Evolutionary conservation across 2,888 invertebrate genomes (phyloP).

Genomic region (Eledone cirrhosa): DNA sequence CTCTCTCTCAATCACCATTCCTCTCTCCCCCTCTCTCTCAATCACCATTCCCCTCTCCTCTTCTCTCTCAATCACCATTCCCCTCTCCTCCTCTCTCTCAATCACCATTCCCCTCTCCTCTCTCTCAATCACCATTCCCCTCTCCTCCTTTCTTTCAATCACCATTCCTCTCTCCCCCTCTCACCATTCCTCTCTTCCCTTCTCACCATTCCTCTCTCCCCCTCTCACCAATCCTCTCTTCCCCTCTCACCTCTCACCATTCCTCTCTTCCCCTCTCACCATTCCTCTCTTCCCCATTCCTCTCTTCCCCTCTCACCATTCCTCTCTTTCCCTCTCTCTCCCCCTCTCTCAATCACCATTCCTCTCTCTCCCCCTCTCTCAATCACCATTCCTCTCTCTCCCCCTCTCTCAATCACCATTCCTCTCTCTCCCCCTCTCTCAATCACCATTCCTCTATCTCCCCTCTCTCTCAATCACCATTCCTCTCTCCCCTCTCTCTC

Average conservation of each 20-base stretch:
- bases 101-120: not conserved
- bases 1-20: not conserved
- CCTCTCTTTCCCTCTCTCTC: not conserved
- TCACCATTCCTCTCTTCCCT: not conserved
- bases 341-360: not conserved
- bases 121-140: not conserved
- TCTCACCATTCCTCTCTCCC: not conserved
- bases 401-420: not conserved
- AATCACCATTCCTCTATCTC: not conserved
- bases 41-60: too few species aligned
- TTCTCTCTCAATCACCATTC: not conserved
- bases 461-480: not conserved
- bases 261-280: not conserved
- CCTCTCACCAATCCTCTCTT: not conserved
- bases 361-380: not conserved
- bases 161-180: not conserved
- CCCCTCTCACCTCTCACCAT: not conserved
- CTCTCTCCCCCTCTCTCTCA: not conserved
- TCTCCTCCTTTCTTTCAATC: not conserved
- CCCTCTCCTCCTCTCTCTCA: too few species aligned
- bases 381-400: not conserved
- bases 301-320: not conserved
- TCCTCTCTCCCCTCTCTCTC: not conserved
- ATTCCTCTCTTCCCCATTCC: not conserved
- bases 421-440: not conserved